Evolutionary conservation across 1,140 invertebrate genomes (phyloP), one percentile per base, ranked within the genome.

Genomic region (Conopomorpha cramerella): DNA sequence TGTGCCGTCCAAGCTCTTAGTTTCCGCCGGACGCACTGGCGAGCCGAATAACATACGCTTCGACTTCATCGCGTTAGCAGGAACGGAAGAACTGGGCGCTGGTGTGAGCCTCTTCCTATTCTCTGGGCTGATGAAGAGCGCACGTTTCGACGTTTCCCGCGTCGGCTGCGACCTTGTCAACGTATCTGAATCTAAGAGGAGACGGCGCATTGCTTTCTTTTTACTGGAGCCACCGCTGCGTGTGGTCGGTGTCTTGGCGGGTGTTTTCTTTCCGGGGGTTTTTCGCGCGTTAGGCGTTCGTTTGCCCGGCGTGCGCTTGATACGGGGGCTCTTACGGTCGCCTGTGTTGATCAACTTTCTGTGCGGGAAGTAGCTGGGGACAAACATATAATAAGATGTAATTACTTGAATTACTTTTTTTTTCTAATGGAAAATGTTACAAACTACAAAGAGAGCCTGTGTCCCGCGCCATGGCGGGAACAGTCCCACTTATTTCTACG

Each of bases 71-170:
- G 56, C 59, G 33, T 64, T 51, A 15, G 51, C 51, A n/a, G 67
- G 66, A 0, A 65, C 65, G 0, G 65, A 77, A 0, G 65, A 49
- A 38, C 67, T 55, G 3, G 70, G 42, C n/a, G 43, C 39, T 27
- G 36, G 28, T 10, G 62, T 58, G 8, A 63, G 53, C 1, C 49
- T 31, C 8, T 78, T 73, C 16, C 50, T 56, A 17, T 67, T 54
- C 34, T 82, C 78, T 2, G 85, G 84, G 54, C 85, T 87, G 41
- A 86, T 78, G 41, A 87, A 86, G 0, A 87, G 48, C 0, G 85
- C 84, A 43, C 85, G 59, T 48, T 84, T 86, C 1, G 82, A 73
- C 0, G 77, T 78, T 45, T 82, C 77, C 29, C 79, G 42, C 2
- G 66, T 55, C 3, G 68, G 59, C 38, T 71, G 67, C 1, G 78